Conservation (phyloP, 2,888 invertebrate genomes). For the Pseudococcus longispinus region DNA sequence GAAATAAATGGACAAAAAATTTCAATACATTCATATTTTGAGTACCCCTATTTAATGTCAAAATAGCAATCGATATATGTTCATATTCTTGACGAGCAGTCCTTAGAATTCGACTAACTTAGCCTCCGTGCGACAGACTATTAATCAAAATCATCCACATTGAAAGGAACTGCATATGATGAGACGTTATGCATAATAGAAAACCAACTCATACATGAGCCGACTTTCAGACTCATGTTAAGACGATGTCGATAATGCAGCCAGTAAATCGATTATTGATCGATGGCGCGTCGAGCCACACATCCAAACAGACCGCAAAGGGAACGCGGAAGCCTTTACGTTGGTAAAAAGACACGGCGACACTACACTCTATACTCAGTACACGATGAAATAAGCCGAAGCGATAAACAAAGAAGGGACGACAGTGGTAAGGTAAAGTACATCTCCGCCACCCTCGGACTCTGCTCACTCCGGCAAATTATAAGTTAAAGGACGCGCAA, state of each 20-base stretch:
- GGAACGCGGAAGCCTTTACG: background rate
- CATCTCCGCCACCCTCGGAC: background rate
- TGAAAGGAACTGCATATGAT: no score
- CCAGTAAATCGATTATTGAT: background rate
- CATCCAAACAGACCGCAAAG: background rate
- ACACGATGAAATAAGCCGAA: background rate
- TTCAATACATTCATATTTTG: no score
- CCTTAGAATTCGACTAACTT: no score
- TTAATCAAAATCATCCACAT: no score
- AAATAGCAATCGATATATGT: no score
- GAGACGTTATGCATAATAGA: no score
- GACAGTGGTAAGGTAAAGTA: background rate
- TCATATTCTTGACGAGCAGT: no score
- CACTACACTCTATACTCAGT: background rate
- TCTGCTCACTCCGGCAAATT: background rate
- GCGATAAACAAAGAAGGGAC: background rate
- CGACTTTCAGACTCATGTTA: background rate
- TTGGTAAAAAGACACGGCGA: background rate
- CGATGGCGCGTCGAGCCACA: background rate
- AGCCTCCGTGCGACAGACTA: no score
- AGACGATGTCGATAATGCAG: background rate
- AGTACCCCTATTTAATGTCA: no score
- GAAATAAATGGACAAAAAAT: no score
- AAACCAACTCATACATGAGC: no score
- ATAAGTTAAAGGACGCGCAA: slow-evolving; percentile 27